Conservation (phyloP, 2,113 vertebrate species). For the Dinomys branickii region DNA sequence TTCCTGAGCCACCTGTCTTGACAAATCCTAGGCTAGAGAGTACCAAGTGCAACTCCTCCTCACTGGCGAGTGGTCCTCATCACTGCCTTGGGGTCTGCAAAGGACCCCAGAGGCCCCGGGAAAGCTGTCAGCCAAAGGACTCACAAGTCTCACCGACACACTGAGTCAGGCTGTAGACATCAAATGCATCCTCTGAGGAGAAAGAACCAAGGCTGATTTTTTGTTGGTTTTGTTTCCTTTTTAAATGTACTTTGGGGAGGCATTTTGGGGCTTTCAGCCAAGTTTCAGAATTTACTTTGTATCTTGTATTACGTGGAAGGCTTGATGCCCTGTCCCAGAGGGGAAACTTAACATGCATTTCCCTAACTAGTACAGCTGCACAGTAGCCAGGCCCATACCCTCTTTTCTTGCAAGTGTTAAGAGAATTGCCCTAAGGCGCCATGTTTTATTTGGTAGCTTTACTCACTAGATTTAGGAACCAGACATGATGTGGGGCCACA, state of each 20-base stretch:
- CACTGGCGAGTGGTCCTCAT: too few relatives aligned
- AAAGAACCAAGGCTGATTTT: neutral
- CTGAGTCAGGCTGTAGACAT: rapidly evolving
- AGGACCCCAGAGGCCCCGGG: neutral
- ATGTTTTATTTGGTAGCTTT: too few relatives aligned
- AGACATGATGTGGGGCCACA: neutral
- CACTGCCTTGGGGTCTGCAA: neutral
- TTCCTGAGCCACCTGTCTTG: constrained; percentile 3
- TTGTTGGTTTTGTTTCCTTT: neutral
- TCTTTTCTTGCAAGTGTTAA: neutral
- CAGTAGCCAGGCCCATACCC: too few relatives aligned
- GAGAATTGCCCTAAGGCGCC: neutral
- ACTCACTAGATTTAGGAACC: neutral
- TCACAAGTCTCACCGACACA: neutral
- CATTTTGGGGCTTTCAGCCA: neutral
- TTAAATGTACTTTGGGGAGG: neutral
- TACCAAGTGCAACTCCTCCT: neutral
- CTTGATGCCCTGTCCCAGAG: rapidly evolving
- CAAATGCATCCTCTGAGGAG: neutral
- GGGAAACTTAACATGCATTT: too few relatives aligned
- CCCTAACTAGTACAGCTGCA: neutral
- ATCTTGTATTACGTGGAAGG: rapidly evolving
- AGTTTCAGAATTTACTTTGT: neutral
- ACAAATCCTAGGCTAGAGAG: neutral
- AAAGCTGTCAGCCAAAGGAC: neutral